Conservation (phyloP, 2,113 vertebrate species). For the Hemibagrus wyckioides region DNA sequence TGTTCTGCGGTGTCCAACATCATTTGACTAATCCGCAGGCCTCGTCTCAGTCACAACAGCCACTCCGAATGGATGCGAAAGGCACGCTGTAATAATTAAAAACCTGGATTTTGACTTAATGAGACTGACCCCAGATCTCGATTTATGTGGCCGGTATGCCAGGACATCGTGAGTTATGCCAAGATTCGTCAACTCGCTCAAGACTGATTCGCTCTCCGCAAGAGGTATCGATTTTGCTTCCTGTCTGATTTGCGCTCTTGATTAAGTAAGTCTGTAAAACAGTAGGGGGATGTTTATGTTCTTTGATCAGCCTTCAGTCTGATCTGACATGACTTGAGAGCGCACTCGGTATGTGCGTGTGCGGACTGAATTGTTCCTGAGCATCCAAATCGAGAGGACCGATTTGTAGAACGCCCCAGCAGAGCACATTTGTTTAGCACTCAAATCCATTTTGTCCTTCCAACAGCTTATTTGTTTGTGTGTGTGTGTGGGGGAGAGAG, state of each 20-base stretch:
- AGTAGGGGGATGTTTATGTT: conserved; percentile 7
- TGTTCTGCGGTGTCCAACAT: conserved; percentile 42
- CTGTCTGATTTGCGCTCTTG: neutral
- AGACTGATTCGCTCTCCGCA: conserved; percentile 22
- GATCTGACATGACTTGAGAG: neutral
- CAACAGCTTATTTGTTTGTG: conserved; percentile 48
- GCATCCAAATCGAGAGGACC: neutral
- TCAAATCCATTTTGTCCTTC: conserved; percentile 43
- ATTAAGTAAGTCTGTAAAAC: conserved; percentile 35
- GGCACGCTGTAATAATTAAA: conserved; percentile 21
- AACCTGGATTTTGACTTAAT: neutral
- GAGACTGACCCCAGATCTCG: conserved; percentile 1
- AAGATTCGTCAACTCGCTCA: conserved; percentile 27
- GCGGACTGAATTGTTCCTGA: neutral
- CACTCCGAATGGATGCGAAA: neutral
- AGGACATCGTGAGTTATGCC: conserved; percentile 4
- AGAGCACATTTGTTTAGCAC: conserved; percentile 38
- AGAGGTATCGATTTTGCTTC: conserved; percentile 25
- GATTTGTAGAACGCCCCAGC: conserved; percentile 9
- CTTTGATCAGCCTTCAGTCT: conserved; percentile 4
- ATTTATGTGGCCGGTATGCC: neutral
- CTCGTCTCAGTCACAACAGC: conserved; percentile 25
- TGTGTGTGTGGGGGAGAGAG: conserved; percentile 31
- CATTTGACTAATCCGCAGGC: conserved; percentile 59
- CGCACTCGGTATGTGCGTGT: neutral